Conservation (phyloP, 2,113 vertebrate species). For the Pituophis catenifer region DNA sequence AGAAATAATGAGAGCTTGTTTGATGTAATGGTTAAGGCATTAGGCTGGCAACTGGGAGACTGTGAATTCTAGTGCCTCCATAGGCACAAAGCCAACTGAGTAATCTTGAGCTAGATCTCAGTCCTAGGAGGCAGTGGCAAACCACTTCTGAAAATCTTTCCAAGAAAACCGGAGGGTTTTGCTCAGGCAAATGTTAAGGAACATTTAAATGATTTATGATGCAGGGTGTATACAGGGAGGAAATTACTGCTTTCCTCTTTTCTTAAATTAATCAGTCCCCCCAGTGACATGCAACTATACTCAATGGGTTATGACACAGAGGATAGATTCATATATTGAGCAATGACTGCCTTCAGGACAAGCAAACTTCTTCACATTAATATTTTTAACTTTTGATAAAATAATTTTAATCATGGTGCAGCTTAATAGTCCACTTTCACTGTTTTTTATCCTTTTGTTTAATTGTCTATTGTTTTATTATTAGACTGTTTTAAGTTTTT, state of each 20-base stretch:
- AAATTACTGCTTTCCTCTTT: not conserved
- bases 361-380: not conserved
- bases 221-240: not conserved
- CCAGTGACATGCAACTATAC: not conserved
- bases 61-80: not conserved
- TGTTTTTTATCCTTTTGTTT: not conserved
- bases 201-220: not conserved
- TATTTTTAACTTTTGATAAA: not conserved
- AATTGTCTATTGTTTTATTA: not conserved
- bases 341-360: not conserved
- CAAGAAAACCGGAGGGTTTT: not conserved
- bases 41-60: not conserved
- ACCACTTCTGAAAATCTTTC: not conserved
- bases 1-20: not conserved
- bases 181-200: not conserved
- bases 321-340: not conserved
- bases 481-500: not conserved
- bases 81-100: not conserved
- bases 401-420: not conserved
- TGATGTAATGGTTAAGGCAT: not conserved
- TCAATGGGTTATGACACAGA: not conserved
- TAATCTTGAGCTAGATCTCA: not conserved
- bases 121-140: not conserved
- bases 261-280: not conserved
- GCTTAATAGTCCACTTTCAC: not conserved